phyloP scores from a whole-genome alignment of 92 coral and sea anemone species.

The Phenganax subtilis region DNA sequence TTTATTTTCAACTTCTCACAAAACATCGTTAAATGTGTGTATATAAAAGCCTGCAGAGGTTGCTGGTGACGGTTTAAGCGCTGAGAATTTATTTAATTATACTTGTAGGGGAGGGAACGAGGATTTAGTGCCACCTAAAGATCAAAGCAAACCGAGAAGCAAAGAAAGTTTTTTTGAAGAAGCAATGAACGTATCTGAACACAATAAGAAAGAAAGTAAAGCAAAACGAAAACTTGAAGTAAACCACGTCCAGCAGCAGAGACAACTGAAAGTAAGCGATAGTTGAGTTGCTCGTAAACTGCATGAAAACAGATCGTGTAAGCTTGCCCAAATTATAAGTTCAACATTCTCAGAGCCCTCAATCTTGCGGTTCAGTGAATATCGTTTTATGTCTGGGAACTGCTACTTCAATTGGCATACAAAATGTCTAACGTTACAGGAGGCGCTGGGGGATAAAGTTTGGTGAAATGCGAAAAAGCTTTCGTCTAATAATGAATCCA shows the following conservation, averaged over 20 bases:
- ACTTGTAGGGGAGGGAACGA: conserved; percentile 13
- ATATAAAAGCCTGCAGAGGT: no score
- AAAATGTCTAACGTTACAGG: no score
- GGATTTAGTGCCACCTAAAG: not conserved
- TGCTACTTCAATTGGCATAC: no score
- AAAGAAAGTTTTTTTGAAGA: conserved; percentile 2
- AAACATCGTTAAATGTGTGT: no score
- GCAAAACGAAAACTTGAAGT: conserved; percentile 25
- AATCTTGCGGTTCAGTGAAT: no score
- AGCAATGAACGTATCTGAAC: not conserved
- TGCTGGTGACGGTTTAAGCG: not conserved
- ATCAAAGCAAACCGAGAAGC: not conserved
- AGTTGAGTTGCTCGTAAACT: not conserved
- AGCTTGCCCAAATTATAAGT: no score
- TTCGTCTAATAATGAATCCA: no score
- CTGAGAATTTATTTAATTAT: not conserved
- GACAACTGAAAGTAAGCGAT: conserved; percentile 17
- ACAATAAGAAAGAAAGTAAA: conserved; percentile 9
- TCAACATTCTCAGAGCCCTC: no score
- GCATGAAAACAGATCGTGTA: not conserved
- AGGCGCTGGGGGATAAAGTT: no score
- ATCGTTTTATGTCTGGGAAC: no score
- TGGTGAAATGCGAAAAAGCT: no score
- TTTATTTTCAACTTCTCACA: no score
- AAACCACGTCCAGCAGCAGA: not conserved